These are phyloP conservation scores for Cassiopea xamachana DNA, from an alignment of 30 jellyfish, hydroid and myxozoan species.

Conservation along the genomic window DNA sequence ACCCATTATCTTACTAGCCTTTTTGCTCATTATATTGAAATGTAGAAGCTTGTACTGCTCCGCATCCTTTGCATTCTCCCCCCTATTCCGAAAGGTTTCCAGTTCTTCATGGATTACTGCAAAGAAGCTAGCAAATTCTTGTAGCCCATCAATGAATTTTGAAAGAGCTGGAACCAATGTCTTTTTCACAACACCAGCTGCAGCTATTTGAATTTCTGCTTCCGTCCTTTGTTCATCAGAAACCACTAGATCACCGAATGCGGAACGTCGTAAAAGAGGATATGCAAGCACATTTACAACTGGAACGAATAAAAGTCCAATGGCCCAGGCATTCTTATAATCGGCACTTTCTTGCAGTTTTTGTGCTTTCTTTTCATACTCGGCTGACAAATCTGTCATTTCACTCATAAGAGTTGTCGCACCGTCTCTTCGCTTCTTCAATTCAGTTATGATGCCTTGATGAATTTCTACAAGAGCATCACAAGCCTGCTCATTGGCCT, in stretches of 20 bases:
- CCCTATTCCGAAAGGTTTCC: not conserved
- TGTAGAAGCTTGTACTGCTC: constrained; percentile 18
- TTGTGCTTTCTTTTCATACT: constrained; percentile 34
- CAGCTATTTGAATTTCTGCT: not conserved
- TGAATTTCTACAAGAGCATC: constrained; percentile 43
- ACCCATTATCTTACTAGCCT: not conserved
- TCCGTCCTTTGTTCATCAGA: not conserved
- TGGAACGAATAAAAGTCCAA: constrained; percentile 51
- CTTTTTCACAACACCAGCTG: not conserved
- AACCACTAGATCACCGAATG: constrained; percentile 5
- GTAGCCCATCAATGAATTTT: constrained; percentile 1
- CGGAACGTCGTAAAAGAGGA: constrained; percentile 12
- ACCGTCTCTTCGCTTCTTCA: constrained; percentile 47
- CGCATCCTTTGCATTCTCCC: constrained; percentile 8
- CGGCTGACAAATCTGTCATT: constrained; percentile 46
- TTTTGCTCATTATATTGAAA: constrained; percentile 24
- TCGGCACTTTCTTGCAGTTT: constrained; percentile 1
- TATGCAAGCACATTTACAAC: constrained; percentile 22
- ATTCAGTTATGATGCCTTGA: constrained; percentile 21
- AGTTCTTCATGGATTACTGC: constrained; percentile 11
- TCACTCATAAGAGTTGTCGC: constrained; percentile 22
- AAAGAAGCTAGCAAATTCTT: constrained; percentile 40
- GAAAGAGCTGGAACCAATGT: constrained; percentile 48
- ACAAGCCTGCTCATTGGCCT: constrained; percentile 41
- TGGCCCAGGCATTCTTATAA: constrained; percentile 41